Base-by-base conservation (phyloP, 2,113 vertebrate genomes). In the Entelurus aequoreus region DNA sequence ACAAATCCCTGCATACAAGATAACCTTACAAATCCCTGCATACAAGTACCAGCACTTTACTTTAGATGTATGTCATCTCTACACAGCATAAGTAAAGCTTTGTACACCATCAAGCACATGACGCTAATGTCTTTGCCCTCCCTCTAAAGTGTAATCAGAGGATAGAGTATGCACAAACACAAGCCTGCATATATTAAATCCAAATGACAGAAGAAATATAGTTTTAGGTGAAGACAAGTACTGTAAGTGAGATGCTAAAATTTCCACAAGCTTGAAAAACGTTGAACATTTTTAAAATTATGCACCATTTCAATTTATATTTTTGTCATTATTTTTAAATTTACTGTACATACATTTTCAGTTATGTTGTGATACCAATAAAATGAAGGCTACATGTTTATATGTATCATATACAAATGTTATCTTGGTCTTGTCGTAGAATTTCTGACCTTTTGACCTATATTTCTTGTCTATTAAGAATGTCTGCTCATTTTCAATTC, bases 11-110 rank as follows among this genome's bases (percentile, higher is more conserved):
- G 49, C 46, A 54, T 37, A 14, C 16, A 15, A 28, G 42, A 37
- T 38, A n/a, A 13, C n/a, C 35, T 28, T 6, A 44, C 51, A 68
- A 16, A 38, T 54, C 47, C 14, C 21, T 48, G 49, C 46, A 54
- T 37, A 14, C 16, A 15, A 28, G 42, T 46, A 12, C 42, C 4
- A 21, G 35, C 50, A 65, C 46, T 54, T 11, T 53, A 13, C 47
- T 44, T 28, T 13, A 21, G 8, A 46, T 46, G 13, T 59, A 14
- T 35, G 59, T 11, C 51, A 54, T 21, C 44, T 7, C 14, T 8
- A 5, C 15, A 64, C 63, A 28, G 48, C 16, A 58, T 66, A 54
- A 58, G 59, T 62, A 40, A 72, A 36, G 54, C 28, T 60, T 72
- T 59, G 54, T 15, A 54, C 8, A 19, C 5, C 47, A 37, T 48